These are phyloP conservation scores for Myripristis murdjan DNA, from an alignment of 2,797 vertebrate genomes.

Conservation along the genomic window DNA sequence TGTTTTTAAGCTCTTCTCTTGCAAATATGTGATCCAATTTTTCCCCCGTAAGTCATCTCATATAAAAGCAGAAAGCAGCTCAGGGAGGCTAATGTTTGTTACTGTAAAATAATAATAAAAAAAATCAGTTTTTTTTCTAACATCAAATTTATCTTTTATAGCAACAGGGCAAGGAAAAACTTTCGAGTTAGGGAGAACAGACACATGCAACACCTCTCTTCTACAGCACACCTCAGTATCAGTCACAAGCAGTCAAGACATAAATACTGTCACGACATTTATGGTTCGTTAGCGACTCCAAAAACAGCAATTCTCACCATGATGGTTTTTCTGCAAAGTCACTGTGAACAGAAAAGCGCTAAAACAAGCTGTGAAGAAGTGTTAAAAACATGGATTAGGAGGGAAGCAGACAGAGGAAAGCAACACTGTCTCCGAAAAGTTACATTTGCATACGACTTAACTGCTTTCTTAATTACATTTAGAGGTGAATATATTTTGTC, in stretches of 20 bases:
- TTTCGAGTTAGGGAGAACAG: neutral
- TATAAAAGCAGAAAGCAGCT: no score
- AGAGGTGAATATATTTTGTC: no score
- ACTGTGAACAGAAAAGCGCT: constrained; percentile 64
- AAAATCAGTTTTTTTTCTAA: no score
- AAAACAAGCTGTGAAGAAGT: constrained; percentile 70
- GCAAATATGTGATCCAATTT: no score
- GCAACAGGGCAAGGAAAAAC: neutral
- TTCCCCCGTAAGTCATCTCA: no score
- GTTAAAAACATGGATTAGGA: constrained; percentile 34
- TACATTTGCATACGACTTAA: no score
- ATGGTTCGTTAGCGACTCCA: constrained; percentile 43
- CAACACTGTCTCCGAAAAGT: no score
- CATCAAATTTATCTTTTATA: no score
- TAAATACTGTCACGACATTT: constrained; percentile 53
- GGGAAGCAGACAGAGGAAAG: neutral
- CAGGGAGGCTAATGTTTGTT: no score
- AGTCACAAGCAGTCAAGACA: constrained; percentile 42
- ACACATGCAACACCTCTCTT: constrained; percentile 40
- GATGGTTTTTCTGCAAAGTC: constrained; percentile 65
- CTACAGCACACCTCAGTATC: constrained; percentile 47
- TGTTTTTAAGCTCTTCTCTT: no score
- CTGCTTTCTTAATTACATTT: no score
- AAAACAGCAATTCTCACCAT: constrained; percentile 69
- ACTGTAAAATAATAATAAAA: no score